Base-by-base conservation (phyloP, 2,888 invertebrate species). In the Nemapogon koenigi region DNA sequence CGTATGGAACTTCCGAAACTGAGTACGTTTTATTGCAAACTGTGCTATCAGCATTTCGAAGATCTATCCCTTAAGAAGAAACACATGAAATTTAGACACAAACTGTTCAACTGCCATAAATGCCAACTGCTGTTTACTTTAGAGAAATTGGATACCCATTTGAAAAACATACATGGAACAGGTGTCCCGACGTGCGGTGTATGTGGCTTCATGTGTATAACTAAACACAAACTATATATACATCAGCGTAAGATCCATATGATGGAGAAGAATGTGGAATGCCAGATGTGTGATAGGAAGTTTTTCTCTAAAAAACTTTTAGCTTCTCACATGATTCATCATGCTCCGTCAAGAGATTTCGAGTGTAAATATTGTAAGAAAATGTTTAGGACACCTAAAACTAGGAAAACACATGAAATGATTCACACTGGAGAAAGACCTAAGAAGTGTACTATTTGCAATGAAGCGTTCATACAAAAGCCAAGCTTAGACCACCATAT, bases 201-300 rank as follows among this genome's bases (percentile, higher is more conserved):
- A 0, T 52, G 52, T 26, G 48, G 46, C 0, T 50, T 46, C 16
- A 41, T 37, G 11, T 33, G 40, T 16, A 26, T 6, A 6, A 17
- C 8, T 0, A 3, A 41, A 13, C 6, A 3, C 14, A 8, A 8
- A 8, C 10, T 37, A 13, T 4, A 8, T 6, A 11, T 11, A 6
- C 37, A 37, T 13, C 16, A 29, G 15, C 11, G 14, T 3, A 16
- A 19, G 13, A 29, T 29, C 6, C 64, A 63, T 36, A 61, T 63
- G 62, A 58, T 55, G 2, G 64, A 63, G 29, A 57, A 49, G 26
- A 43, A 44, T 1, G 52, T 48, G 29, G 33, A 38, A 1, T 63
- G 63, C 16, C 25, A 38, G 0, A 18, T 44, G 1, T 63, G 63
- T 33, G 46, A 48, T 0, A 8, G 4, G 11, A 4, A 28, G 4